These are phyloP conservation scores for Pristionchus maxplancki DNA, from an alignment of 2,888 invertebrate species.

Conservation along the genomic window DNA sequence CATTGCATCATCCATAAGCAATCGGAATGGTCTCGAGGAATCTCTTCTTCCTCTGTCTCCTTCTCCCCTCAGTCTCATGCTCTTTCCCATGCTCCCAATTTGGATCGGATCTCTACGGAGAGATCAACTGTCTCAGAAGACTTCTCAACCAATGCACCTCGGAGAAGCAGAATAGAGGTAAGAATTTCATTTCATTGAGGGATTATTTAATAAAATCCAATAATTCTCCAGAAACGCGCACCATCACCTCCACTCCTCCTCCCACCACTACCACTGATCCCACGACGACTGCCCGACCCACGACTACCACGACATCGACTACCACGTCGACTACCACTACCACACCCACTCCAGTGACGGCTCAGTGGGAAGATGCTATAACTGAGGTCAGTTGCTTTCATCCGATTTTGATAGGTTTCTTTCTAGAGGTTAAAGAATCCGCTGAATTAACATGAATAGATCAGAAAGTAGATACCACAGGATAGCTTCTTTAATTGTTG, in stretches of 20 bases:
- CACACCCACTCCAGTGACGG: not conserved
- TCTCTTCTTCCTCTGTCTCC: not conserved
- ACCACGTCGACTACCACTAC: not conserved
- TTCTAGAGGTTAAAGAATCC: too few species aligned
- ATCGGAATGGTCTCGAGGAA: not conserved
- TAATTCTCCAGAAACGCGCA: constrained; percentile 22
- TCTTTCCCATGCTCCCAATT: constrained; percentile 7
- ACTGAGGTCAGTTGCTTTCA: constrained; percentile 16
- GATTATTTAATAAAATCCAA: too few species aligned
- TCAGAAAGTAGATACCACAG: too few species aligned
- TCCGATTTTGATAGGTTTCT: too few species aligned
- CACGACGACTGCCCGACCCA: not conserved
- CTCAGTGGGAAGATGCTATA: not conserved
- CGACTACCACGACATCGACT: not conserved
- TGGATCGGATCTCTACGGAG: constrained; percentile 18
- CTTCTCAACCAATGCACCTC: constrained; percentile 25
- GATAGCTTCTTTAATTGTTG: too few species aligned
- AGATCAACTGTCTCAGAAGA: constrained; percentile 37
- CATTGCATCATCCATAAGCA: constrained; percentile 34
- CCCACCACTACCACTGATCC: not conserved
- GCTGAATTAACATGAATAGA: too few species aligned
- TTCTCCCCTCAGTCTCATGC: constrained; percentile 13
- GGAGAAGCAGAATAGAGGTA: constrained; percentile 35
- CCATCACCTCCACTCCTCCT: not conserved
- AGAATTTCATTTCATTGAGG: not conserved